Conservation (phyloP, 2,797 vertebrate species). For the Graptemys geographica region DNA sequence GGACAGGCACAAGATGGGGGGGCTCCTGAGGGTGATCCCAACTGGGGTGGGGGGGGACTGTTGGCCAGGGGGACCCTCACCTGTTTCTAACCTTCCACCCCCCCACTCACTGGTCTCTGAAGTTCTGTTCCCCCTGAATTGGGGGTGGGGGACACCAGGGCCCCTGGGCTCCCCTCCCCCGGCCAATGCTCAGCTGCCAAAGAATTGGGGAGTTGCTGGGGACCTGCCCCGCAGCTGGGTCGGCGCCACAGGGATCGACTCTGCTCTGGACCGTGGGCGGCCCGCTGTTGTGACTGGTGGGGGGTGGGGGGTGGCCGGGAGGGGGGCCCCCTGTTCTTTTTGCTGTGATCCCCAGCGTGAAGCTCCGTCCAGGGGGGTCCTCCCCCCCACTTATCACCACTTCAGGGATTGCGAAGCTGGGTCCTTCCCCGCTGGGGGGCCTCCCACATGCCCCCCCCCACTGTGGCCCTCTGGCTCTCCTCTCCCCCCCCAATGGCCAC, state of each 20-base stretch:
- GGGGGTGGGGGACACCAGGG: not conserved
- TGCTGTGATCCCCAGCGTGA: slow-evolving; percentile 51
- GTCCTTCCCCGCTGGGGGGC: not conserved
- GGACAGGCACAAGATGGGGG: not conserved
- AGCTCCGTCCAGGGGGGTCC: slow-evolving; percentile 60
- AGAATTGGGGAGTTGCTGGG: slow-evolving; percentile 54
- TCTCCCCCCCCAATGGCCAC: not conserved
- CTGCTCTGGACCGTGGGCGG: not conserved
- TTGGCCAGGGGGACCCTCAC: not conserved
- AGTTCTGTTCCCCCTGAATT: slow-evolving; percentile 15
- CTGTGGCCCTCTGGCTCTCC: not conserved
- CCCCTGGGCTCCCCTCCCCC: not conserved
- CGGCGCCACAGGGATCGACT: slow-evolving; percentile 51
- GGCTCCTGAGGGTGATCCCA: not conserved
- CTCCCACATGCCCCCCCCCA: not conserved
- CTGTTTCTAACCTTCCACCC: not conserved
- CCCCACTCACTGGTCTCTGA: not conserved
- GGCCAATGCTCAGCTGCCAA: slow-evolving; percentile 71
- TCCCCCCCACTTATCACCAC: slow-evolving; percentile 59
- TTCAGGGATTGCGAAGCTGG: slow-evolving; percentile 64
- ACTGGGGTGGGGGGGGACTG: not conserved
- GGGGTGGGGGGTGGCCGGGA: not conserved
- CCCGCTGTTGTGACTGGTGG: not conserved
- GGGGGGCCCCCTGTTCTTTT: slow-evolving; percentile 23
- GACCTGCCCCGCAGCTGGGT: slow-evolving; percentile 30